Evolutionary conservation across 2,888 invertebrate species (phyloP).

Genomic region (Trachelus iudaicus): DNA sequence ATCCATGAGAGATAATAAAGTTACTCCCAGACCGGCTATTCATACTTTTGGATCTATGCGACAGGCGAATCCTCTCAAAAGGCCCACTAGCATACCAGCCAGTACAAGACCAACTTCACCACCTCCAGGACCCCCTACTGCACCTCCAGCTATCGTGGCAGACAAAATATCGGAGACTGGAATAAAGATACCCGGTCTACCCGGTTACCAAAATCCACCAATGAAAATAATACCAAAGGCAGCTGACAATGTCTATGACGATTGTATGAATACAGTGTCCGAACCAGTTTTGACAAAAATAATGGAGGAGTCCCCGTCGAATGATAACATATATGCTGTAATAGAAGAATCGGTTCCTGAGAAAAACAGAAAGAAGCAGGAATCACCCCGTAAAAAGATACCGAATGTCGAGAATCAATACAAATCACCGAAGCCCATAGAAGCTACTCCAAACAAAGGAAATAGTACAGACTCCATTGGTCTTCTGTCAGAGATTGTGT

Average conservation of each 20-base stretch:
- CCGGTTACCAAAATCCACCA: constrained; percentile 72
- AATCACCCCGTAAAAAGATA: constrained; percentile 36
- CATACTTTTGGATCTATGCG: constrained; percentile 89
- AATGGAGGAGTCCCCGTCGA: constrained; percentile 71
- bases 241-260: constrained; percentile 75
- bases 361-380: constrained; percentile 36
- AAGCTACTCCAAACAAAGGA: constrained; percentile 57
- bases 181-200: constrained; percentile 65
- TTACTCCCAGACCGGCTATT: constrained; percentile 71
- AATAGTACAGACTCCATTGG: constrained; percentile 78
- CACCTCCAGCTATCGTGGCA: constrained; percentile 62
- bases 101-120: constrained; percentile 80
- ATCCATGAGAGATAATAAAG: constrained; percentile 77
- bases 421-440: constrained; percentile 68
- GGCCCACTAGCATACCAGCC: constrained; percentile 80
- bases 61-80: constrained; percentile 72
- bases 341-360: constrained; percentile 81
- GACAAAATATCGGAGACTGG: constrained; percentile 43
- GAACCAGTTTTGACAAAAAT: constrained; percentile 72
- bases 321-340: constrained; percentile 87
- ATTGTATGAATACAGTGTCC: constrained; percentile 77
- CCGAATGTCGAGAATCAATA: constrained; percentile 59
- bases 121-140: constrained; percentile 75
- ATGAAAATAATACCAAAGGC: constrained; percentile 50
- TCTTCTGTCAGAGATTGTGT: constrained; percentile 85